A percentile compares a stretch with the other conserved stretches of the same genome.
phyloP scores from a whole-genome alignment of 2,113 vertebrate species.

The Isurus oxyrinchus region DNA sequence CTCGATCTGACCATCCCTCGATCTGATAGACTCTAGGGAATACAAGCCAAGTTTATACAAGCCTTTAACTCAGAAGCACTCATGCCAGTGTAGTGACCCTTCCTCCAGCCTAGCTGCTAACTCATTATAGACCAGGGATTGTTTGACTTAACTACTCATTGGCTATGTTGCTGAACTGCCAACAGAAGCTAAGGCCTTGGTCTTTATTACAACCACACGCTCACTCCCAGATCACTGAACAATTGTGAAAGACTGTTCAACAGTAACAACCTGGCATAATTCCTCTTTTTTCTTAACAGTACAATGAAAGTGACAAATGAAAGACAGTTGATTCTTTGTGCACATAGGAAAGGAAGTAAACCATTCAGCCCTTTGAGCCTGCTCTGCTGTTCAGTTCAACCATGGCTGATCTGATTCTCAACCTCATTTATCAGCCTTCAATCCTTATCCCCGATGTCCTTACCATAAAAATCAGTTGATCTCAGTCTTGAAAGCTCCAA shows the following conservation, averaged over 20 bases:
- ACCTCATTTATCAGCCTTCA: background rate
- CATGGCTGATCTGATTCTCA: background rate
- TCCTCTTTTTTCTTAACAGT: background rate
- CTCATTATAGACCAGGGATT: background rate
- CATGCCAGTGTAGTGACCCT: no score
- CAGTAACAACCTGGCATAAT: no score
- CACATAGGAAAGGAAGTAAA: background rate
- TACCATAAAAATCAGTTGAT: background rate
- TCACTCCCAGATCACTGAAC: background rate
- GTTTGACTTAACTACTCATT: no score
- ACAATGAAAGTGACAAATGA: background rate
- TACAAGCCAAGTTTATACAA: background rate
- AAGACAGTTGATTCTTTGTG: background rate
- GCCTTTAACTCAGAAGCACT: background rate
- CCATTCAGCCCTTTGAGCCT: background rate
- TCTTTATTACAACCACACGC: background rate
- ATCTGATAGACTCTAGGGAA: background rate
- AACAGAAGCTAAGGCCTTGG: background rate
- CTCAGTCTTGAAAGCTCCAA: background rate
- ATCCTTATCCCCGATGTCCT: background rate
- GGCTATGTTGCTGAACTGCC: background rate
- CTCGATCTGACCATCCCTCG: background rate
- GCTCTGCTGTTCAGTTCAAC: no score
- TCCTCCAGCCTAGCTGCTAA: background rate
- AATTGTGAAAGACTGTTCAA: background rate